Evolutionary conservation across 1,140 invertebrate species (phyloP), one percentile per base, ranked within the genome.

Genomic region (Heterodera schachtii): DNA sequence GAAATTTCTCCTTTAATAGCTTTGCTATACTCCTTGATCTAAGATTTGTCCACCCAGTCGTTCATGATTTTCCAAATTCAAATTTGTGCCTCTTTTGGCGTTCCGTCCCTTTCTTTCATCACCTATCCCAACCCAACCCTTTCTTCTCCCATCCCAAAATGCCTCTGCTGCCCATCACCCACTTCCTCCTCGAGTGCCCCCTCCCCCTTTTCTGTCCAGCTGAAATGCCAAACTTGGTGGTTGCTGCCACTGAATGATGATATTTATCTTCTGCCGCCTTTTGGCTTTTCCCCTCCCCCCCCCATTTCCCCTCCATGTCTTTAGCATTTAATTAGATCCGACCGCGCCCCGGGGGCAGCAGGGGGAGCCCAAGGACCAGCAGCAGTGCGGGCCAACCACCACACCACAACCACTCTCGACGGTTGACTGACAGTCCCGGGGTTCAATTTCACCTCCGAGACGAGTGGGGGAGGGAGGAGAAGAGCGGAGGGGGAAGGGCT

Each of bases 251-350:
- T 41, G 69, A 71, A 41, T 46, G 44, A 46, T 71, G 41, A 71
- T 46, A 71, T 71, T 69, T 69, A 31, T n/a, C 67, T n/a, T 8
- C 69, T 43, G 69, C n/a, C 6, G 57, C 3, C 57, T 64, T 64
- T 64, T 64, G 57, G 47, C 49, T 64, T 76, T 16, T 75, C 73
- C 41, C 4, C 19, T n/a, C 43, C 11, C 41, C 13, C 21, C 7
- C n/a, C 31, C 57, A 47, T 9, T 43, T 75, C 43, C 1, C 64
- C 8, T 31, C 57, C 57, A 8, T 75, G 49, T 74, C 44, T 9
- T 43, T 75, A 44, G 11, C 49, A 75, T 76, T 76, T 76, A 76
- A 76, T 76, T 76, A 76, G 75, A 76, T 76, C 75, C 75, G 66
- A 64, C 75, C 66, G 57, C 52, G 31, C 31, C 31, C 31, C 1